These are phyloP conservation scores for Notolepis coatsorum DNA, from an alignment of 2,797 vertebrate genomes.

Conservation along the genomic window DNA sequence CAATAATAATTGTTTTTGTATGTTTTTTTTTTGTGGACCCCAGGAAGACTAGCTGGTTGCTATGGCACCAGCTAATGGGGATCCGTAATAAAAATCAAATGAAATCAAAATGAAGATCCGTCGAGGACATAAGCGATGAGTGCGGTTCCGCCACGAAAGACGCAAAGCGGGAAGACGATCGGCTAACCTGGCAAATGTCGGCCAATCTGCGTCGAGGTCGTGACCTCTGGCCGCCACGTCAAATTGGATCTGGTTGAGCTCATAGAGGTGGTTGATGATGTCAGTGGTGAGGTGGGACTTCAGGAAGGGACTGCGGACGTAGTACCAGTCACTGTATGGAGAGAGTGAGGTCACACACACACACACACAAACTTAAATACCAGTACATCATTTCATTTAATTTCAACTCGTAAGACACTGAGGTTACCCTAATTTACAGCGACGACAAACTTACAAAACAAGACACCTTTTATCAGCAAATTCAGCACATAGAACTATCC, in stretches of 20 bases:
- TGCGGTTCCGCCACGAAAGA: too few relatives aligned
- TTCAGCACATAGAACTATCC: too few relatives aligned
- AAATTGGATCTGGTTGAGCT: constrained; percentile 95
- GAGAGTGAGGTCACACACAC: constrained; percentile 2
- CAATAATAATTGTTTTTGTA: background rate
- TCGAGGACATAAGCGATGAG: too few relatives aligned
- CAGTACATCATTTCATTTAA: background rate
- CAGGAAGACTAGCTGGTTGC: too few relatives aligned
- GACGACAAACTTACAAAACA: too few relatives aligned
- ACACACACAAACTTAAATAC: background rate
- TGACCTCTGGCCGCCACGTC: constrained; percentile 94
- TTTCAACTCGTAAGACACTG: background rate
- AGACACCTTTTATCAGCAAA: too few relatives aligned
- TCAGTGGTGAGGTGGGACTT: constrained; percentile 89
- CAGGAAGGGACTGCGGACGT: constrained; percentile 94
- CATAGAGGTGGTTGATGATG: constrained; percentile 94
- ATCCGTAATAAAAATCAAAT: too few relatives aligned
- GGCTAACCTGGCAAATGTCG: constrained; percentile 91
- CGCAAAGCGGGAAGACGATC: background rate
- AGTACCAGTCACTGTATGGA: constrained; percentile 92
- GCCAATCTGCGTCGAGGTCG: constrained; percentile 96
- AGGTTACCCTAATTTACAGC: background rate
- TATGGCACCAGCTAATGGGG: too few relatives aligned
- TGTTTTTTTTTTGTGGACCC: too few relatives aligned
- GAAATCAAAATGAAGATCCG: too few relatives aligned